Conservation (phyloP, 2,888 invertebrate genomes). For the Neuroscelio doddi region DNA sequence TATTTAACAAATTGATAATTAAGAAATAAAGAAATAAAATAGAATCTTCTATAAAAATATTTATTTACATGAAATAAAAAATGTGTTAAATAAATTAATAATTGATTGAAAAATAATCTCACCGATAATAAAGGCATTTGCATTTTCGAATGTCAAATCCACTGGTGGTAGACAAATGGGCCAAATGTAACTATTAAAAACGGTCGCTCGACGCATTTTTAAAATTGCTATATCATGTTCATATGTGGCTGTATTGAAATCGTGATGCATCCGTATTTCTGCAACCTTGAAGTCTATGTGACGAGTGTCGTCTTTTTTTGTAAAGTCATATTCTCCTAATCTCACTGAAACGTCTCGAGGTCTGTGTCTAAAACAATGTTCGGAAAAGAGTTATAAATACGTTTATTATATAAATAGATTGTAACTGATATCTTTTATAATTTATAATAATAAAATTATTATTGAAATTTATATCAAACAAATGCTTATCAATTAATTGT, state of each 20-base stretch:
- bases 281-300: constrained; percentile 80
- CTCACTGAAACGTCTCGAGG: constrained; percentile 79
- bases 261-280: constrained; percentile 79
- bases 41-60: too few species aligned
- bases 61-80: too few species aligned
- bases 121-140: constrained; percentile 81
- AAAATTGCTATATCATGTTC: constrained; percentile 86
- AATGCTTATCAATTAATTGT: too few species aligned
- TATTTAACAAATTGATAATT: too few species aligned
- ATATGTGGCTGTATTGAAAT: constrained; percentile 80
- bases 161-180: constrained; percentile 87
- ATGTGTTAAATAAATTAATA: too few species aligned
- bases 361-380: constrained; percentile 76
- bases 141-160: constrained; percentile 76
- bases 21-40: too few species aligned
- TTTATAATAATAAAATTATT: too few species aligned
- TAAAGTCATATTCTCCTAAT: constrained; percentile 88
- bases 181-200: constrained; percentile 87
- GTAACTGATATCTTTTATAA: too few species aligned
- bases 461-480: too few species aligned
- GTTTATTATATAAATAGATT: too few species aligned
- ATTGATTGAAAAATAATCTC: too few species aligned
- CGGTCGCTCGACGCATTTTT: constrained; percentile 77
- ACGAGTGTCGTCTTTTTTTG: constrained; percentile 78
- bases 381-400: too few species aligned